These are phyloP conservation scores for Camptogramma bilineatum DNA, from an alignment of 2,888 invertebrate genomes.

Conservation along the genomic window DNA sequence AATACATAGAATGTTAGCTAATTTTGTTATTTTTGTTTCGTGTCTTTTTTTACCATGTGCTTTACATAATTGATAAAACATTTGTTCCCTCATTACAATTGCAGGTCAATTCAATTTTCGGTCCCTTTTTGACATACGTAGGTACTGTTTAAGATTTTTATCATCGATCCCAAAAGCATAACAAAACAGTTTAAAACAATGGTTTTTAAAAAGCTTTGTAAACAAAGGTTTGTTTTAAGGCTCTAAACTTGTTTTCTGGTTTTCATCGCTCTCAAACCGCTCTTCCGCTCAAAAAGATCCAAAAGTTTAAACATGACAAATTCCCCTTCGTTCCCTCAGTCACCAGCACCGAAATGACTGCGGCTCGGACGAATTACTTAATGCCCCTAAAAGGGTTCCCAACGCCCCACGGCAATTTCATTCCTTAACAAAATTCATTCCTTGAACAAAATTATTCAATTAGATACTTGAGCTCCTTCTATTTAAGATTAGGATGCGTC, in stretches of 20 bases:
- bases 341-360: constrained; percentile 42
- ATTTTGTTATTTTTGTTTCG: too few relatives aligned
- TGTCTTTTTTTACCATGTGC: too few relatives aligned
- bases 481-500: constrained; percentile 66
- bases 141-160: too few relatives aligned
- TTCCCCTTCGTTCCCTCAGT: constrained; percentile 44
- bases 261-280: constrained; percentile 6
- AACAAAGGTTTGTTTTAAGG: constrained; percentile 4
- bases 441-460: constrained; percentile 76
- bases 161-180: too few relatives aligned
- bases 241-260: constrained; percentile 4
- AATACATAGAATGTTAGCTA: too few relatives aligned
- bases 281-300: constrained; percentile 39
- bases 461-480: constrained; percentile 65
- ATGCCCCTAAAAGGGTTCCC: constrained; percentile 60
- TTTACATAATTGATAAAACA: too few relatives aligned
- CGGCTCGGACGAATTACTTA: constrained; percentile 56
- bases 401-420: constrained; percentile 56
- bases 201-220: neutral
- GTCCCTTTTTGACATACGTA: too few relatives aligned
- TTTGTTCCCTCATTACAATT: too few relatives aligned
- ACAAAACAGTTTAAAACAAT: neutral
- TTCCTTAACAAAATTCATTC: constrained; percentile 65
- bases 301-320: constrained; percentile 42
- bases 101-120: too few relatives aligned